Conservation (phyloP, 2,888 invertebrate genomes). For the Lasioglossum vierecki region DNA sequence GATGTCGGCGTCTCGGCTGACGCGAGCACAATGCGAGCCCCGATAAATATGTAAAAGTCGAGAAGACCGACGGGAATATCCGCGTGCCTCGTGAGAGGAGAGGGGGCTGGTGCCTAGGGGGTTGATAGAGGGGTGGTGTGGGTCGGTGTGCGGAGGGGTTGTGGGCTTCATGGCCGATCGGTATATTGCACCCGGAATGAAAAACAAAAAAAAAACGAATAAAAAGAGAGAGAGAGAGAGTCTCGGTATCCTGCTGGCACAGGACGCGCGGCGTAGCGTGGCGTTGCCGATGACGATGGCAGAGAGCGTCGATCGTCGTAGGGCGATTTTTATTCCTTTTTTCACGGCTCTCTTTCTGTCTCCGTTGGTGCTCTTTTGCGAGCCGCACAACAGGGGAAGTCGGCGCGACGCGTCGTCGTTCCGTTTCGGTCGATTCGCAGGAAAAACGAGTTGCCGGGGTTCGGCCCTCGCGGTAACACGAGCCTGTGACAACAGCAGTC, state of each 20-base stretch:
- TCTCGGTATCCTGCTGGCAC: background rate
- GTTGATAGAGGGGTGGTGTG: background rate
- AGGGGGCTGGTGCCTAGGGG: background rate
- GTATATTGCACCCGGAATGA: constrained; percentile 45
- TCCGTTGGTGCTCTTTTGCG: background rate
- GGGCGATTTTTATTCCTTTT: constrained; percentile 13
- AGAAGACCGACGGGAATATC: constrained; percentile 64
- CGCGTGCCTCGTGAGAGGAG: constrained; percentile 46
- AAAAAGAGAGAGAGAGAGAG: background rate
- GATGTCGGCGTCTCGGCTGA: constrained; percentile 74
- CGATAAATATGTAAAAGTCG: constrained; percentile 80
- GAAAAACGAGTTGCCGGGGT: constrained; percentile 74
- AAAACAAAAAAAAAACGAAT: constrained; percentile 26
- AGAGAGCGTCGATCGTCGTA: constrained; percentile 31
- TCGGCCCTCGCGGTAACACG: constrained; percentile 81
- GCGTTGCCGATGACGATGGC: background rate
- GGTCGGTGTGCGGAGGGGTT: constrained; percentile 21
- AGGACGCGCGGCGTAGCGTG: background rate
- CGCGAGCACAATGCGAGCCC: constrained; percentile 76
- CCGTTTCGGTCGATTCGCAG: constrained; percentile 71
- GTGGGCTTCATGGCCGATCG: constrained; percentile 32
- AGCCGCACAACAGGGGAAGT: constrained; percentile 2
- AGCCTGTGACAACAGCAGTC: constrained; percentile 83
- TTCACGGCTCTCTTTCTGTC: background rate
- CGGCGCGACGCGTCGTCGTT: constrained; percentile 31